Base-by-base conservation (phyloP, 2,888 invertebrate species). In the Sceliomorpha sp. region DNA sequence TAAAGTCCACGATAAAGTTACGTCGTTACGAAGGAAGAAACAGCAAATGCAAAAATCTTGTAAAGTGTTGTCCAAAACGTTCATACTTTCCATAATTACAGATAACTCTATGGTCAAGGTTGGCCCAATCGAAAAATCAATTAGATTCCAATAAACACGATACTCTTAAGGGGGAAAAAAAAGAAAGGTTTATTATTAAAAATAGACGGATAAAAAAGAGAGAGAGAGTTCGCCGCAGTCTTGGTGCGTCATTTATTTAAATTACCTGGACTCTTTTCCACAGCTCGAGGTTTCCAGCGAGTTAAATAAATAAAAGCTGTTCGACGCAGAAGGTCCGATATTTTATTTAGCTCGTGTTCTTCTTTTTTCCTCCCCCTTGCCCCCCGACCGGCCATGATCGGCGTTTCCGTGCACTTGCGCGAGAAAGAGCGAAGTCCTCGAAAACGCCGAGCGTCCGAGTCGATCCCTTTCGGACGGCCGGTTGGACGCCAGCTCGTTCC, bases 231-330 rank as follows among this genome's bases (percentile, higher is more conserved):
- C 10, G 17, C 37, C 8, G 2, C n/a, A 3, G 5, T 12, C 36
- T 39, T 32, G 10, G 27, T 31, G 36, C 20, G 51, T 56, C 56
- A 53, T 60, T 60, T 50, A 56, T 68, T 68, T 56, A 60, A 68
- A 67, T 55, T 67, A 60, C 53, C 31, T 8, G 15, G 34, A 24
- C n/a, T 31, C 42, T 39, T 50, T 48, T 42, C 45, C 55, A 9
- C 67, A 24, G 26, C 13, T 10, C 45, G 27, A 48, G 53, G 27
- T 58, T 58, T 53, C 58, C 15, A 32, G 34, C 50, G 12, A 27
- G 47, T 42, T 67, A 59, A 67, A 67, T 68, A 68, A 60, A 68
- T 62, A 63, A 58, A 56, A 63, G 47, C 58, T 58, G 58, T 36
- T 32, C 13, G 29, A 10, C 29, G 39, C 62, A 63, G 58, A 58